phyloP scores from a whole-genome alignment of 2,797 vertebrate species.

The Phyllotis vaccarum region DNA sequence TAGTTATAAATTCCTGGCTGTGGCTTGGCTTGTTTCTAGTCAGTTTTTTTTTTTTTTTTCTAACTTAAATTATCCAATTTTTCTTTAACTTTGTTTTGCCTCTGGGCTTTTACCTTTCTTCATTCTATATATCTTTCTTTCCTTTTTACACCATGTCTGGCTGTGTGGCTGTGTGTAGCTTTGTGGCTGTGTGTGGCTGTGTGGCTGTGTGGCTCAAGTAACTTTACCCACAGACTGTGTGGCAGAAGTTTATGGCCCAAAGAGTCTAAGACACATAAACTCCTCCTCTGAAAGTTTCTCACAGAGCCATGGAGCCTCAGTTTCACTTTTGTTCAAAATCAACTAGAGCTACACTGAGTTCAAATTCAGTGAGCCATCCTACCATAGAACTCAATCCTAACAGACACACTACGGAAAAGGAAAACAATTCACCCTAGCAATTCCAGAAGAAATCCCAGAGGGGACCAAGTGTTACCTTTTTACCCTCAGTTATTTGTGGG shows the following conservation, averaged over 20 bases:
- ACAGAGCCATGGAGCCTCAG: background rate
- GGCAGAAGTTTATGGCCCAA: background rate
- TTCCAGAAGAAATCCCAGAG: background rate
- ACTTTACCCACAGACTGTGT: background rate
- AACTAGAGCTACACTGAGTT: background rate
- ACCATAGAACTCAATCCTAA: background rate
- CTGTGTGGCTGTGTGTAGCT: no score
- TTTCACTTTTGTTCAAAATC: background rate
- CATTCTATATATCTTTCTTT: background rate
- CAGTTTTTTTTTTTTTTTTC: background rate
- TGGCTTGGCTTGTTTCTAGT: background rate
- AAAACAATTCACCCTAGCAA: background rate
- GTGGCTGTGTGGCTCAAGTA: background rate
- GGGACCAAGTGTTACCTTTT: background rate
- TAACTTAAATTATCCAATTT: background rate
- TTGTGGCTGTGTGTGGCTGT: no score
- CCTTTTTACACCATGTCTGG: background rate
- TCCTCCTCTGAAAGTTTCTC: background rate
- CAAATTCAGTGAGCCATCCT: background rate
- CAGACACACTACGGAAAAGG: background rate
- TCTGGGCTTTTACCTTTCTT: background rate
- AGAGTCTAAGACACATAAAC: background rate
- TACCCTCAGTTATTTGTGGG: background rate
- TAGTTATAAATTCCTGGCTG: background rate
- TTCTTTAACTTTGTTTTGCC: background rate